Percentiles rank a stretch among this genome's conserved stretches.
Conservation (phyloP, 2,888 invertebrate genomes). For the Archips xylosteana region DNA sequence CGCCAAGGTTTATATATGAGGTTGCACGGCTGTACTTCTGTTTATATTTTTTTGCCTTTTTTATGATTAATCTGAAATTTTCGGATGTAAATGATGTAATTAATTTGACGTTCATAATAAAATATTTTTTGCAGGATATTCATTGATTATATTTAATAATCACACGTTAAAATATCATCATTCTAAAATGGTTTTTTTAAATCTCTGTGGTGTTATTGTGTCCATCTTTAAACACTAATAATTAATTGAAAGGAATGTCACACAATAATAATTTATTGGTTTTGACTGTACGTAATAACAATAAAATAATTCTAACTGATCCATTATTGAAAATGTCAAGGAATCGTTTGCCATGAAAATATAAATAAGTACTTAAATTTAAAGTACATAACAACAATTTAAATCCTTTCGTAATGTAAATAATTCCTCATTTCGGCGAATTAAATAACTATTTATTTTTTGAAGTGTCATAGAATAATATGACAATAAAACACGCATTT, state of each 20-base stretch:
- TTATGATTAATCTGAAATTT: constrained; percentile 30
- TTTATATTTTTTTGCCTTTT: constrained; percentile 30
- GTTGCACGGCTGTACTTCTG: constrained; percentile 67
- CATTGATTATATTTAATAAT: not conserved
- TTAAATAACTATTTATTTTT: not conserved
- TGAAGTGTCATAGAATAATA: no score
- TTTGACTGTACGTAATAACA: constrained; percentile 2
- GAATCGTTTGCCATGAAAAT: constrained; percentile 20
- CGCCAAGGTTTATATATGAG: constrained; percentile 83
- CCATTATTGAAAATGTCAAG: constrained; percentile 40
- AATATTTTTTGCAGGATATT: not conserved
- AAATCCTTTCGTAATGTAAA: not conserved
- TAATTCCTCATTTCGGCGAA: not conserved
- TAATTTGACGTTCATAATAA: not conserved
- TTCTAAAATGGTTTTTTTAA: not conserved
- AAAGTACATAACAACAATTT: not conserved
- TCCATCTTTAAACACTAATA: not conserved
- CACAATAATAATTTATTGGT: constrained; percentile 29
- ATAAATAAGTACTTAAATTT: not conserved
- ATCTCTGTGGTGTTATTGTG: not conserved
- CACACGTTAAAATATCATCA: not conserved
- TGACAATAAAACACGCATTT: no score
- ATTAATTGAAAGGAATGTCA: constrained; percentile 16
- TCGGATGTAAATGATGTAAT: not conserved
- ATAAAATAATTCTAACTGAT: constrained; percentile 25